Percentiles rank a stretch among this genome's conserved stretches.
phyloP scores from a whole-genome alignment of 2,113 vertebrate genomes.

The Anolis sagrei region DNA sequence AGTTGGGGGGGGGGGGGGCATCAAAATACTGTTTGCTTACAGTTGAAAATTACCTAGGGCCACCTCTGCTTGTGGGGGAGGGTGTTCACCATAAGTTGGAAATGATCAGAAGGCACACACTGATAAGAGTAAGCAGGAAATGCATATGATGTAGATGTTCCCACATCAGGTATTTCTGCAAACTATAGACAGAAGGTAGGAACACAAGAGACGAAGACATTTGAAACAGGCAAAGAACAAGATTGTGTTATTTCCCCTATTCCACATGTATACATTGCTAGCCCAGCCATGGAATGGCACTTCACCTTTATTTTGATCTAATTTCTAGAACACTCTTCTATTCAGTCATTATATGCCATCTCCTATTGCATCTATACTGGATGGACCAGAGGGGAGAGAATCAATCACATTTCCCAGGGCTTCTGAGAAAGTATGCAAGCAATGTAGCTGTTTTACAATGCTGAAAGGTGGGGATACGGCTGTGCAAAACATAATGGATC shows the following conservation, averaged over 20 bases:
- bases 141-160: background rate
- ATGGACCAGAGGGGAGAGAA: background rate
- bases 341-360: background rate
- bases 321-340: background rate
- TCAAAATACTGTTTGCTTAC: too few species aligned
- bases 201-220: too few species aligned
- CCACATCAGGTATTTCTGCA: background rate
- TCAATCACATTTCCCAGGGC: background rate
- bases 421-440: background rate
- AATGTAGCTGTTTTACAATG: background rate
- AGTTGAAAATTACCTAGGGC: too few species aligned
- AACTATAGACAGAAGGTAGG: background rate
- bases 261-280: background rate
- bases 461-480: background rate
- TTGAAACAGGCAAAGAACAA: too few species aligned
- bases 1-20: too few species aligned
- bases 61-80: too few species aligned
- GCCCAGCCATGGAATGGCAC: background rate
- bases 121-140: too few species aligned
- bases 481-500: background rate
- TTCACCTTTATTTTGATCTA: background rate
- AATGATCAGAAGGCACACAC: too few species aligned
- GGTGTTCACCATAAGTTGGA: too few species aligned
- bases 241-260: background rate
- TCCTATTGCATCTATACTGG: background rate